A percentile compares a stretch with the other conserved stretches of the same genome.
phyloP scores from a whole-genome alignment of 1,140 invertebrate species.

The Megathymus violae region DNA sequence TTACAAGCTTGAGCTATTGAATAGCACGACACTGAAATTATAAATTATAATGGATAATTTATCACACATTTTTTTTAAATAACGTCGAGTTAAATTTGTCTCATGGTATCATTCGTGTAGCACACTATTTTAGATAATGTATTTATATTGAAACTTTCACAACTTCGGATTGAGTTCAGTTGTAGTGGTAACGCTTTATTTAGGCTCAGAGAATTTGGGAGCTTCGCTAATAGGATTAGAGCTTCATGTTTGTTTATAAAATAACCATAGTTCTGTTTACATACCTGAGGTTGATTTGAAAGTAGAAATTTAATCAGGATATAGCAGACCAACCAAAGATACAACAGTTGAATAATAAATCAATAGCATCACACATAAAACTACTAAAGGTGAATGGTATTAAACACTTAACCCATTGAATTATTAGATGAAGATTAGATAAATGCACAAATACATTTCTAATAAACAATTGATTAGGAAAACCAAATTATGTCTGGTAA shows the following conservation, averaged over 20 bases:
- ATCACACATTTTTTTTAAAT: no score
- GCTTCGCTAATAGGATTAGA: conserved; percentile 21
- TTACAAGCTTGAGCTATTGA: conserved; percentile 60
- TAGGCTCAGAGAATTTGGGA: conserved; percentile 2
- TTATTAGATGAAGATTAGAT: conserved; percentile 31
- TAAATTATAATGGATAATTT: no score
- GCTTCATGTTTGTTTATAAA: conserved; percentile 1
- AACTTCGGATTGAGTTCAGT: conserved; percentile 31
- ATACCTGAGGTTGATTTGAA: background rate
- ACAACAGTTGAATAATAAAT: background rate
- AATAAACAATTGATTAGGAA: conserved; percentile 42
- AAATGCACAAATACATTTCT: conserved; percentile 28
- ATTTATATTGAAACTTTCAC: conserved; percentile 6
- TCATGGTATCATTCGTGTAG: no score
- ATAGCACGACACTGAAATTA: conserved; percentile 19
- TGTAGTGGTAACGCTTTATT: conserved; percentile 26
- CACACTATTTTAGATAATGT: no score
- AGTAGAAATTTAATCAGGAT: conserved; percentile 2
- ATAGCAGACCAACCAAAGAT: background rate
- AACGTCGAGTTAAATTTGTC: no score
- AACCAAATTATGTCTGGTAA: conserved; percentile 72
- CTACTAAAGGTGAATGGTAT: conserved; percentile 61
- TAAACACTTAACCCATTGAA: conserved; percentile 43
- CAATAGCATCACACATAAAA: conserved; percentile 15
- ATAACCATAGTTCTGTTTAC: background rate